Conservation (phyloP, 2,113 vertebrate species). For the Thinocorus orbignyianus region DNA sequence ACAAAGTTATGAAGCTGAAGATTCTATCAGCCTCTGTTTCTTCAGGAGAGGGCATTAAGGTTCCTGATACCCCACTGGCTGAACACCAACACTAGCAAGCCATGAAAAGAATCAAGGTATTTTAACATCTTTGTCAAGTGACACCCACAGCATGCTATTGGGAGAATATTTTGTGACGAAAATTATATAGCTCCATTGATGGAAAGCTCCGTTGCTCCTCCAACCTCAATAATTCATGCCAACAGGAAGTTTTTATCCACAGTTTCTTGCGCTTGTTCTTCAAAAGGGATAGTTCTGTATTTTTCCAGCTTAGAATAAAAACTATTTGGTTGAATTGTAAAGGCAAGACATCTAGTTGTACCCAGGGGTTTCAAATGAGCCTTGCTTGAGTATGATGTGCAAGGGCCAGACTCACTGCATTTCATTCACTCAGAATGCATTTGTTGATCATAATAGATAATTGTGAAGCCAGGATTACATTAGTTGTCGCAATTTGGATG, state of each 20-base stretch:
- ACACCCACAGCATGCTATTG: rapidly evolving
- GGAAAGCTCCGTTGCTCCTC: background rate
- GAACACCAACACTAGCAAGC: background rate
- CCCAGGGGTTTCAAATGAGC: background rate
- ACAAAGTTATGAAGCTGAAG: background rate
- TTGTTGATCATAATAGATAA: background rate
- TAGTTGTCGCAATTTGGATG: background rate
- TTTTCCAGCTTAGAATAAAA: background rate
- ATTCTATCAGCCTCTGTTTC: background rate
- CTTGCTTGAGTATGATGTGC: background rate
- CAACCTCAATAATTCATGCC: background rate
- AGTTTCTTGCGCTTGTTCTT: background rate
- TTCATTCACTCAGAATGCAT: background rate
- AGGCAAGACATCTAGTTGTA: background rate
- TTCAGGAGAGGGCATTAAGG: background rate
- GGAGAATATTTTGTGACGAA: background rate
- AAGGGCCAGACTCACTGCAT: background rate
- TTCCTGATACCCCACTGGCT: background rate
- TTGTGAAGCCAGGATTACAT: constrained; percentile 16
- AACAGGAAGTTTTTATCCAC: background rate
- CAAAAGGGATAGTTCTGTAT: background rate
- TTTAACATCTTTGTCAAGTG: background rate
- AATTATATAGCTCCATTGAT: background rate
- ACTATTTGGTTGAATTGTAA: background rate
- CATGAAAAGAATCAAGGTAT: background rate